These are phyloP conservation scores for Hippoglossus stenolepis DNA, from an alignment of 2,113 vertebrate species.

Conservation along the genomic window DNA sequence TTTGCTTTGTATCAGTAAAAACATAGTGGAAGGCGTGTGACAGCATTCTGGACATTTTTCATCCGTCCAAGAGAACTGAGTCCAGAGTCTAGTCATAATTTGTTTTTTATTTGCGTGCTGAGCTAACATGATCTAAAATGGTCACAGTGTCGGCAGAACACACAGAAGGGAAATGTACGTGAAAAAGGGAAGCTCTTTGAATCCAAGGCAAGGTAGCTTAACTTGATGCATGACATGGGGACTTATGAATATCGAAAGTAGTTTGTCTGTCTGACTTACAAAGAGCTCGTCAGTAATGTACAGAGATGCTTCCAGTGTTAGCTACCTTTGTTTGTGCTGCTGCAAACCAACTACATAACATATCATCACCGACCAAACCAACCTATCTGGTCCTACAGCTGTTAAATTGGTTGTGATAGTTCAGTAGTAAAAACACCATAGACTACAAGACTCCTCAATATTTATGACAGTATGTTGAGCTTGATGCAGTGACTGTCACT, in stretches of 20 bases:
- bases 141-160: not conserved
- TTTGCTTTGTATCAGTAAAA: not conserved
- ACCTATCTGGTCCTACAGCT: no score
- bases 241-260: not conserved
- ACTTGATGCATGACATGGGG: not conserved
- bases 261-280: not conserved
- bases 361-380: no score
- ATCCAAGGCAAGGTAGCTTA: not conserved
- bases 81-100: not conserved
- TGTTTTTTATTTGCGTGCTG: not conserved
- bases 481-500: no score
- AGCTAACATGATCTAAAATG: not conserved
- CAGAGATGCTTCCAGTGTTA: not conserved
- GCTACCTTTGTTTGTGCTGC: not conserved
- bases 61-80: not conserved
- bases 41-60: not conserved
- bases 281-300: not conserved
- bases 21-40: not conserved
- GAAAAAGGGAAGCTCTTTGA: not conserved
- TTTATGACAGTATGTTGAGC: no score
- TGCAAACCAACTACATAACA: no score
- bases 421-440: no score
- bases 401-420: no score
- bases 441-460: no score
- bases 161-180: not conserved